phyloP scores from a whole-genome alignment of 1,140 invertebrate genomes.

The Drosophila murphyi region DNA sequence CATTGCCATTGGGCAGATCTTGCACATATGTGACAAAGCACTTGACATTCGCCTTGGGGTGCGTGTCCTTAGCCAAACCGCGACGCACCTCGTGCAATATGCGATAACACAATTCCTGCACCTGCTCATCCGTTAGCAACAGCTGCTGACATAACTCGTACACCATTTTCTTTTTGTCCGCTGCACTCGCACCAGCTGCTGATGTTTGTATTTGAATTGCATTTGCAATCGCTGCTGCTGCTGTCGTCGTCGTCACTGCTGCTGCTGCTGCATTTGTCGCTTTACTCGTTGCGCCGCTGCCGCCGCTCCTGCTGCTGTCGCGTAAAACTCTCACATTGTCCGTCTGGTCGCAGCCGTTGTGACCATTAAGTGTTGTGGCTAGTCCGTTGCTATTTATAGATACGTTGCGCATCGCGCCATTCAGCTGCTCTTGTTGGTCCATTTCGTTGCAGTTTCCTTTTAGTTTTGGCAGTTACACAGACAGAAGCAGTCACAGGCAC shows the following conservation, averaged over 20 bases:
- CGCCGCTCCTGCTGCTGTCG: conserved; percentile 18
- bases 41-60: conserved; percentile 93
- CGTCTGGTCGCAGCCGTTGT: conserved; percentile 56
- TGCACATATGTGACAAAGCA: conserved; percentile 98
- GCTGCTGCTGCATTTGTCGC: conserved; percentile 48
- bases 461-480: conserved; percentile 20
- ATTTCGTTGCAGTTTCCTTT: conserved; percentile 50
- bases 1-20: conserved; percentile 97
- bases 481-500: conserved; percentile 23
- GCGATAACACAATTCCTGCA: conserved; percentile 90
- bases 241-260: conserved; percentile 30
- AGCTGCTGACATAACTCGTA: conserved; percentile 94
- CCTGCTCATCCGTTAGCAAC: conserved; percentile 92
- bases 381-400: conserved; percentile 80
- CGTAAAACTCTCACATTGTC: conserved; percentile 58
- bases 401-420: conserved; percentile 80
- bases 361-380: conserved; percentile 64
- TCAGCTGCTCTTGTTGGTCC: conserved; percentile 77
- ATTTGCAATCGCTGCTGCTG: conserved; percentile 36
- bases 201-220: conserved; percentile 54
- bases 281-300: conserved; percentile 41
- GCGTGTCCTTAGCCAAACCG: conserved; percentile 92
- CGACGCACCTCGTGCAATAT: conserved; percentile 92
- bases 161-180: conserved; percentile 87
- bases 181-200: conserved; percentile 63